Base-by-base conservation (phyloP, 2,797 vertebrate species). In the Enteromius unitaeniatus region DNA sequence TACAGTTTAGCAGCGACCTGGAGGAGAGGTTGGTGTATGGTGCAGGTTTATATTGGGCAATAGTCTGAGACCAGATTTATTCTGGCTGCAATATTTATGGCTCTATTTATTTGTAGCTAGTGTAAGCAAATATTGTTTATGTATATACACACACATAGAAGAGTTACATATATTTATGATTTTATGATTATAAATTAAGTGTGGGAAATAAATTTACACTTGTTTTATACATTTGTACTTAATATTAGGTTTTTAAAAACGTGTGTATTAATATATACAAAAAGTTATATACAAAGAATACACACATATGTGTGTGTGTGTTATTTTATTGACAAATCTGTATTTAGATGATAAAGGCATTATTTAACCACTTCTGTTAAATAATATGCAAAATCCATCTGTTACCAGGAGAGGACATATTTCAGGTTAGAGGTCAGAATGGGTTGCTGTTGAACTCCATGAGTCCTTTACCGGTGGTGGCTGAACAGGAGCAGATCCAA, bases 351-450 rank as follows among this genome's bases (percentile, higher is more conserved):
- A 17, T n/a, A 53, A 53, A 53, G 21, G 51, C 2, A 3, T 53
- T 53, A 53, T 53, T 53, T 53, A 53, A 21, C 68, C 47, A 34
- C 70, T 51, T 34, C 26, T 51, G 15, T 51, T 49, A 21, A 28
- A 42, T 26, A 60, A 37, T 60, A 6, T 60, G 37, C 53, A 19
- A 42, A 60, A 77, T 23, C 58, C 79, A 17, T 62, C 77, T 89
- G 10, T 7, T 62, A 81, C 65, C 91, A 99, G 98, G 96, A 78
- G 95, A 96, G 14, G 77, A 92, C 84, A 86, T 97, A 86, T 95
- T 98, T 87, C 97, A 98, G 92, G 82, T 99, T 31, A 91, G 95
- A 34, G 97, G 97, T 83, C 84, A 89, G 68, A 95, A 93, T 5
- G 96, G 96, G 68, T 82, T 94, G 19, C 92, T 96, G 72, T 81